Base-by-base conservation (phyloP, 2,113 vertebrate species). In the Petromus typicus region DNA sequence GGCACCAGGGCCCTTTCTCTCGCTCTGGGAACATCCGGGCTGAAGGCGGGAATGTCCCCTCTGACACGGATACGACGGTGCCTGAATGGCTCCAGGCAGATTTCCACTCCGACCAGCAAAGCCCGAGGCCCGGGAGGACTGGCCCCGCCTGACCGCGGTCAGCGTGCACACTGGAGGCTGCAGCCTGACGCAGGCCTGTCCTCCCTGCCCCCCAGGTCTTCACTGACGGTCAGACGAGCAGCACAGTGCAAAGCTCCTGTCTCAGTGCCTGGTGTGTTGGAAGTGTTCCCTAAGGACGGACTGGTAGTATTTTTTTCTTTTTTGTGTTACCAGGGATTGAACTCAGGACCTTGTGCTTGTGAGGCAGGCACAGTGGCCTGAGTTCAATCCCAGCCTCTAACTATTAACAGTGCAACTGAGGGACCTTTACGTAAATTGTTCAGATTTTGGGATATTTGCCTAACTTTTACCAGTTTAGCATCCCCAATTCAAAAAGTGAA, bases 111-210 rank as follows among this genome's bases (percentile, higher is more conserved):
- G 84, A 66, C 16, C 32, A 56, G 48, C 2, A 3, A 86, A 40
- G 66, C 45, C 66, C 71, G 20, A 7, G 48, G 18, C 40, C 43
- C 51, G 1, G 27, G 37, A 90, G 32, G 18, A 73, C 75, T 34
- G 37, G 43, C 64, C 12, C 69, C 32, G 64, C 34, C 37, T 20
- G n/a, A n/a, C 71, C 54, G 32, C 45, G 71, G 17, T 7, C 34
- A n/a, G 34, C 0, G 3, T 0, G 0, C 17, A 1, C 73, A 5
- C 5, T 20, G 43, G 69, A 48, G 34, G 32, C 7, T 10, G 1
- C 14, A 23, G 6, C 34, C 23, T 13, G 0, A 23, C 57, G 87
- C 54, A 30, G 71, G 4, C 54, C 20, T 18, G 59, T 57, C 51
- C 17, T 7, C 9, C 27, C 40, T 22, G 11, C 43, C 7, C 67